Conservation (phyloP, 2,113 vertebrate genomes). For the Dendrocopos noguchii region DNA sequence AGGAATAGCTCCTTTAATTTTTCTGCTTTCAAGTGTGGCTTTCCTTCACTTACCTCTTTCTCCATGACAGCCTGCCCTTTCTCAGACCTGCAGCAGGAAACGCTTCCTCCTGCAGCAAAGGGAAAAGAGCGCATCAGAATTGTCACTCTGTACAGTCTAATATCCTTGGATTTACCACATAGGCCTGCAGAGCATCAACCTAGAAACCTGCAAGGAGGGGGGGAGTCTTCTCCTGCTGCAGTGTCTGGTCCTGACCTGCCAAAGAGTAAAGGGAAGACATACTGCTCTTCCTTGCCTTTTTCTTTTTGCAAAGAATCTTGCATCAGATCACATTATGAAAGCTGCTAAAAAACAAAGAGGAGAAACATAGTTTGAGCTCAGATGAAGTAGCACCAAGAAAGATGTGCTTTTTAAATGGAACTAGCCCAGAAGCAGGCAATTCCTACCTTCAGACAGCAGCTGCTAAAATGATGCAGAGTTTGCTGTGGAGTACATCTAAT, state of each 20-base stretch:
- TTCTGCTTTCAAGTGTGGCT: not conserved
- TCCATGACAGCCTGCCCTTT: slow-evolving; percentile 61
- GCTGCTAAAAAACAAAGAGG: not conserved
- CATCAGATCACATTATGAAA: not conserved
- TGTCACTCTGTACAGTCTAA: not conserved
- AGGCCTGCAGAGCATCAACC: not conserved
- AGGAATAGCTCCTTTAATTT: slow-evolving; percentile 51
- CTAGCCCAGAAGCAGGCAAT: not conserved
- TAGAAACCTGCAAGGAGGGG: not conserved
- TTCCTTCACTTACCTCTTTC: slow-evolving; percentile 64
- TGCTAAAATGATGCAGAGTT: not conserved
- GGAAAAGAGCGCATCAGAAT: not conserved
- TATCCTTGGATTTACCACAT: not conserved
- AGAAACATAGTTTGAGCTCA: not conserved
- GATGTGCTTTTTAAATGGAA: not conserved
- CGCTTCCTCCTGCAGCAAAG: slow-evolving; percentile 44
- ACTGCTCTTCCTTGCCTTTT: not conserved
- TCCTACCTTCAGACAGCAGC: not conserved
- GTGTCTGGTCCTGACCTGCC: not conserved
- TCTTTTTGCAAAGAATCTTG: not conserved
- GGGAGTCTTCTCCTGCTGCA: not conserved
- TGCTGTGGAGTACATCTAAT: not conserved
- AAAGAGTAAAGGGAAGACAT: not conserved
- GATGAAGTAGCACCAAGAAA: not conserved
- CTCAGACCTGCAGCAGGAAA: slow-evolving; percentile 29